Conservation (phyloP, 2,113 vertebrate genomes). For the Peromyscus maniculatus region DNA sequence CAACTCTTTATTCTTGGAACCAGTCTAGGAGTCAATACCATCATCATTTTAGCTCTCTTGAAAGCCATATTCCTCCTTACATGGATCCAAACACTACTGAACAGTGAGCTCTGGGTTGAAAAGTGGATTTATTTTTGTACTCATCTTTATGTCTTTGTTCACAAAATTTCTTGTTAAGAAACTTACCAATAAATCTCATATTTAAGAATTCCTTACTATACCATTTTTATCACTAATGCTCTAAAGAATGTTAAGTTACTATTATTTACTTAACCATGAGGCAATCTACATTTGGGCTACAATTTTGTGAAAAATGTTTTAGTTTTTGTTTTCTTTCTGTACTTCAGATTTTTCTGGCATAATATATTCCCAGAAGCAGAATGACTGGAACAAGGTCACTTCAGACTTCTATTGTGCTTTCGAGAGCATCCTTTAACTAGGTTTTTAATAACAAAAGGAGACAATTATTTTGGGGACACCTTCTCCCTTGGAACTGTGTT, state of each 20-base stretch:
- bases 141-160: not conserved
- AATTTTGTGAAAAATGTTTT: not conserved
- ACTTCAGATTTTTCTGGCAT: not conserved
- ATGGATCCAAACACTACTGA: not conserved
- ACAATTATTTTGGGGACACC: slow-evolving; percentile 16
- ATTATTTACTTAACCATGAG: not conserved
- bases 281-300: not conserved
- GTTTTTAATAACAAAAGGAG: slow-evolving; percentile 58
- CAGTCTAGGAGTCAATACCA: no score
- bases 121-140: not conserved
- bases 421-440: slow-evolving; percentile 53
- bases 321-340: not conserved
- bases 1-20: not conserved
- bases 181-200: slow-evolving; percentile 45
- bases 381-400: slow-evolving; percentile 21
- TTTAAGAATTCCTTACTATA: slow-evolving; percentile 27
- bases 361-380: not conserved
- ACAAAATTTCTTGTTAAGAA: slow-evolving; percentile 12
- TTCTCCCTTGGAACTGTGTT: slow-evolving; percentile 58
- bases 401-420: slow-evolving; percentile 36
- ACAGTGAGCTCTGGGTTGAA: not conserved
- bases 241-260: not conserved
- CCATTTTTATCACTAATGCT: slow-evolving; percentile 27
- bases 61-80: not conserved
- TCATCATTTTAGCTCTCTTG: no score